A percentile compares a stretch with the other conserved stretches of the same genome.
Conservation (phyloP, 2,113 vertebrate species). For the Ophiodon elongatus region DNA sequence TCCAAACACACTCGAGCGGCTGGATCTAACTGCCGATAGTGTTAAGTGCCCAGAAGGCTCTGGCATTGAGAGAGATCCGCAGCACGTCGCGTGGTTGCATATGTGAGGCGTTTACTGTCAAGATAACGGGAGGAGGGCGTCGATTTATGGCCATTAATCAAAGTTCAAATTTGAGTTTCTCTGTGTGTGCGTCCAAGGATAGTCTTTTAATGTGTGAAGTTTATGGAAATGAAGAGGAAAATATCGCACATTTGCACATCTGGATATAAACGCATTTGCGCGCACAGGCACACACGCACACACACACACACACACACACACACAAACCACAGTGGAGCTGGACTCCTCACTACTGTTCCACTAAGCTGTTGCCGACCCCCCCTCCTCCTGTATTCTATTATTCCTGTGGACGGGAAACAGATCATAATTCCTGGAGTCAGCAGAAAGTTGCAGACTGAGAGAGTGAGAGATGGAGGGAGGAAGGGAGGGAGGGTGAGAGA, state of each 20-base stretch:
- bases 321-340: conserved; percentile 68
- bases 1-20: conserved; percentile 75
- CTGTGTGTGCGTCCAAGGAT: conserved; percentile 37
- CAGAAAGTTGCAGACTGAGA: conserved; percentile 75
- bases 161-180: conserved; percentile 16
- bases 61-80: conserved; percentile 41
- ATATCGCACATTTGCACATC: conserved; percentile 67
- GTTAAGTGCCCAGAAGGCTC: conserved; percentile 67
- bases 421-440: conserved; percentile 83
- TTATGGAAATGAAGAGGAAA: conserved; percentile 72
- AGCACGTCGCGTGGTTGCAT: conserved; percentile 41
- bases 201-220: conserved; percentile 68
- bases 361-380: conserved; percentile 52
- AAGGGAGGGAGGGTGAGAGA: not conserved
- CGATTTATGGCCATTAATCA: conserved; percentile 53
- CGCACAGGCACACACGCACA: conserved; percentile 31
- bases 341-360: conserved; percentile 75
- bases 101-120: conserved; percentile 69
- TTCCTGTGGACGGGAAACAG: conserved; percentile 79
- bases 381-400: conserved; percentile 75
- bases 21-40: conserved; percentile 69
- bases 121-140: conserved; percentile 60
- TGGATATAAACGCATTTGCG: conserved; percentile 59
- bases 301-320: conserved; percentile 33
- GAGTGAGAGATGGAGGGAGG: conserved; percentile 43